phyloP scores from a whole-genome alignment of 2,113 vertebrate species.

The Sapayoa aenigma region DNA sequence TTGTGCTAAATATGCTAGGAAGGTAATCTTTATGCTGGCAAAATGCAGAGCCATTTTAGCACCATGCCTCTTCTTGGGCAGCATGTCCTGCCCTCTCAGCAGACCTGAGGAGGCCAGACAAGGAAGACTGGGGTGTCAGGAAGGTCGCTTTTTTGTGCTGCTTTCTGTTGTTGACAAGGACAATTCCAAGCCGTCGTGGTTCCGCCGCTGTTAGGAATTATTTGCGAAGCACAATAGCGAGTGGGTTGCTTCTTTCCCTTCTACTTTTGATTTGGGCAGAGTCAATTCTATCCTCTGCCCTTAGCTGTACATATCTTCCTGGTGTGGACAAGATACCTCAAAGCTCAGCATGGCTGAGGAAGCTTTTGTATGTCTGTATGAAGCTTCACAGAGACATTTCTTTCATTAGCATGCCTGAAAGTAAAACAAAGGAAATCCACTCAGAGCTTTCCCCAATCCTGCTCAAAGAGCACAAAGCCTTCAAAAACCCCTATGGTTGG shows the following conservation, averaged over 20 bases:
- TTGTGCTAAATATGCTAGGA: not conserved
- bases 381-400: not conserved
- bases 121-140: not conserved
- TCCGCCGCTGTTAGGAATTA: not conserved
- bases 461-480: conserved; percentile 31
- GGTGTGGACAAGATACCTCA: not conserved
- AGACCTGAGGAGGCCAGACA: not conserved
- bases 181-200: rapidly evolving
- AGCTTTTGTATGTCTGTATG: not conserved
- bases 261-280: not conserved
- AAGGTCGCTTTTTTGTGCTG: not conserved
- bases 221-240: not conserved
- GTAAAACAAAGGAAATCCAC: conserved; percentile 48
- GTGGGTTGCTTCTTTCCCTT: not conserved
- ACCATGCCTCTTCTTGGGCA: not conserved
- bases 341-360: not conserved
- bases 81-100: rapidly evolving
- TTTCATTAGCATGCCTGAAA: conserved; percentile 23
- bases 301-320: not conserved
- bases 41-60: not conserved
- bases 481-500: not conserved
- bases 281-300: not conserved
- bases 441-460: not conserved
- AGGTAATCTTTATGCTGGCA: not conserved
- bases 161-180: not conserved